These are phyloP conservation scores for Pollenia amentaria DNA, from an alignment of 2,888 invertebrate genomes.

Conservation along the genomic window DNA sequence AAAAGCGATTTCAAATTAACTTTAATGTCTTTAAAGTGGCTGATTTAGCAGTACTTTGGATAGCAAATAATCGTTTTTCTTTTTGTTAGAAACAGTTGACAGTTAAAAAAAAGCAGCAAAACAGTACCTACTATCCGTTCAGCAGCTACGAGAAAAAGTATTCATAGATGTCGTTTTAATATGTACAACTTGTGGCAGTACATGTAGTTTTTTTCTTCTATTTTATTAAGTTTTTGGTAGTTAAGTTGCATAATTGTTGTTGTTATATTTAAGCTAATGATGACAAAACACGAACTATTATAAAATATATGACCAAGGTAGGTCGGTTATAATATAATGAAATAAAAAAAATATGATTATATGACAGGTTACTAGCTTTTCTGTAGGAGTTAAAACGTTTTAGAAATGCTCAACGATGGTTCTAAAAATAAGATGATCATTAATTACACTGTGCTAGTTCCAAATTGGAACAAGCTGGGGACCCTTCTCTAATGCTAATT, in stretches of 20 bases:
- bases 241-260: constrained; percentile 62
- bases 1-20: constrained; percentile 83
- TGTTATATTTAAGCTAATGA: constrained; percentile 69
- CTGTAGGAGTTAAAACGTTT: neutral
- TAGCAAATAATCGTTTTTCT: constrained; percentile 17
- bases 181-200: constrained; percentile 38
- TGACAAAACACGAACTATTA: constrained; percentile 70
- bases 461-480: too few species aligned
- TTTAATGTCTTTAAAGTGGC: constrained; percentile 77
- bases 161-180: constrained; percentile 38
- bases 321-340: constrained; percentile 27
- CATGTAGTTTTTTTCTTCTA: constrained; percentile 14
- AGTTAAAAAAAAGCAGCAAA: neutral
- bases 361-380: neutral
- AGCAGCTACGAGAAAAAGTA: neutral
- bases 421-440: too few species aligned
- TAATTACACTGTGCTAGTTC: too few species aligned
- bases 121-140: neutral
- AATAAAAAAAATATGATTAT: neutral
- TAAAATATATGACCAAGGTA: constrained; percentile 49
- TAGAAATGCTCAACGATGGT: too few species aligned
- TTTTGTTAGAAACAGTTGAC: neutral
- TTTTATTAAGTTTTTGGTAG: constrained; percentile 29
- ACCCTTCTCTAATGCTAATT: too few species aligned
- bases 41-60: constrained; percentile 35